Evolutionary conservation across 2,888 invertebrate species (phyloP), one percentile per base, ranked within the genome.

Genomic region (Ganaspis brasiliensis): DNA sequence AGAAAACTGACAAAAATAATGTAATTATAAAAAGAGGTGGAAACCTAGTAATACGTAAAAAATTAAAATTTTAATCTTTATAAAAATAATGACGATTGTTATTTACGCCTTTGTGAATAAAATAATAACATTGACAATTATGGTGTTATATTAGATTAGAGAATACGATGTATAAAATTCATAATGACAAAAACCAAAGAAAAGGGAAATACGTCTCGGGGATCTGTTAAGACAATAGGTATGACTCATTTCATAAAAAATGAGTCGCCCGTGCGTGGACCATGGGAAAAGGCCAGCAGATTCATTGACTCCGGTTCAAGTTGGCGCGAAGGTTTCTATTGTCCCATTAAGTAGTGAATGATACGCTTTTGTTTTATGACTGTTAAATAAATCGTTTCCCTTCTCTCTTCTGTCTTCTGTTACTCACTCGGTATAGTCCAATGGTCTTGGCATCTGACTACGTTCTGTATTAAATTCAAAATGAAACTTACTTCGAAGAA

Each of bases 231-330:
- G 61, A 52, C 61, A 31, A 73, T 59, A 16, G 26, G 74, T 76
- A 77, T 82, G 82, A 84, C 74, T 83, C 82, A 80, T 77, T 76
- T 61, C 49, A 74, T 82, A 83, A 83, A 82, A 81, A 83, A 82
- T 80, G 73, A 71, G 49, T 26, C 75, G 56, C 75, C 59, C 72
- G 55, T 56, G 49, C 31, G 67, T 16, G 82, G 80, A 83, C 70
- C 87, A 87, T 87, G 87, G 86, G 87, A 87, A 87, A 87, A 87
- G 89, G 87, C 89, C 87, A 89, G 83, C 89, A 85, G 88, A 89
- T 89, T 89, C 89, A 89, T 89, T 89, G 89, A 89, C 88, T 88
- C 86, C 80, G 78, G 77, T 83, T 84, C 76, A 74, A 79, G 76
- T 82, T 82, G 79, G 80, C 78, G 81, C 83, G 81, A 84, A 83